Conservation (phyloP, 2,113 vertebrate genomes). For the Percopsis transmontana region DNA sequence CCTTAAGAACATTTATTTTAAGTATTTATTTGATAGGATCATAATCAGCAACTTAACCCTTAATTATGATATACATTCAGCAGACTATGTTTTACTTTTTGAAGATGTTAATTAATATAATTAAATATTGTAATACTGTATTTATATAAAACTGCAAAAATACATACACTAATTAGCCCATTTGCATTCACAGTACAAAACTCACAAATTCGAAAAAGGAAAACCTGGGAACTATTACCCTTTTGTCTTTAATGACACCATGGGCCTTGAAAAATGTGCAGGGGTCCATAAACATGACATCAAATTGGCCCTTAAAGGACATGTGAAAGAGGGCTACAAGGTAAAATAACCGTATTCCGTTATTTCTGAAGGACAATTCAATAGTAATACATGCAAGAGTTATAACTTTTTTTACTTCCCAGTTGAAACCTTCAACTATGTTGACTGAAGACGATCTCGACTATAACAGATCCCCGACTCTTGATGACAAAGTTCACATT, state of each 20-base stretch:
- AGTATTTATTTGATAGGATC: no score
- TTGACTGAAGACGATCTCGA: rapidly evolving
- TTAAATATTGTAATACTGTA: no score
- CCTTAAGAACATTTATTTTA: no score
- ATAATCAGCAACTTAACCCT: no score
- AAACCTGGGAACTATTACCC: not conserved
- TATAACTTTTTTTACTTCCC: not conserved
- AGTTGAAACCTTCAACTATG: not conserved
- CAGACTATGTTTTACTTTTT: no score
- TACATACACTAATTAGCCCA: no score
- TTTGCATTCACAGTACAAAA: slow-evolving; percentile 29
- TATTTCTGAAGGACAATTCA: not conserved
- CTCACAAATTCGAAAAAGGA: slow-evolving; percentile 17
- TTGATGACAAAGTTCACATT: slow-evolving; percentile 32
- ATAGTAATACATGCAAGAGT: not conserved
- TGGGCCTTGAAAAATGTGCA: slow-evolving; percentile 28
- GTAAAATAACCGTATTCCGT: slow-evolving; percentile 11
- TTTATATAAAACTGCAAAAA: no score
- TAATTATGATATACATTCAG: no score
- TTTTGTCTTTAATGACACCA: slow-evolving; percentile 41
- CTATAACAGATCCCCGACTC: slow-evolving; percentile 7
- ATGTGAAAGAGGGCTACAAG: slow-evolving; percentile 30
- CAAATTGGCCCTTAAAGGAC: slow-evolving; percentile 35
- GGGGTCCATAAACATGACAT: slow-evolving; percentile 24
- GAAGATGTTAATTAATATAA: no score